Evolutionary conservation across 2,888 invertebrate genomes (phyloP), one percentile per base, ranked within the genome.

Genomic region (Microctonus aethiopoides): DNA sequence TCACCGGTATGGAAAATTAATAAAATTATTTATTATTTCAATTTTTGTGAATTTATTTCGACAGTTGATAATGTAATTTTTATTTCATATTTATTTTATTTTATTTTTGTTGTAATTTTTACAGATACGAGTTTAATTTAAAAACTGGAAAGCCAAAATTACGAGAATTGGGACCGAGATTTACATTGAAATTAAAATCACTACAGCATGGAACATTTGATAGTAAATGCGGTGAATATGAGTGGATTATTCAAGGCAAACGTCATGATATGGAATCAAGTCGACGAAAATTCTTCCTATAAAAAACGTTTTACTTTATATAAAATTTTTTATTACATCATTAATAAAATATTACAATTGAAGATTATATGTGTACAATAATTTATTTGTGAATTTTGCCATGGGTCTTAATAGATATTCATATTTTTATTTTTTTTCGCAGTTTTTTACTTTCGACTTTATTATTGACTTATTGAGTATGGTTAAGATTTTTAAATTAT

Each of bases 191-290:
- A 84, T 88, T 99, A 74, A 90, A 94, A 73, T 98, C 97, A 0
- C 87, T 99, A 56, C 99, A 99, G 86, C 95, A 96, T 84, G 99
- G 99, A 62, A 96, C 97, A 0, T 99, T 99, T 87, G 97, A 99
- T 87, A 95, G 97, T 61, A 97, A 98, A 87, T 94, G 92, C 80
- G 99, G 99, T 0, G 97, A 99, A 86, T 99, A 94, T 86, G 95
- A 98, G 85, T 99, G 98, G 98, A 93, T 97, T 76, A 93, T 94
- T 78, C 91, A 93, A 67, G 95, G 96, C 74, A 92, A 96, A 86
- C 89, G 99, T 24, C 98, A 98, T 87, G 93, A 95, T 80, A 92
- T 99, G 93, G 98, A 99, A 87, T 94, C 95, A 0, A 96, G 95
- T 74, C 91, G 98, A 82, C 90, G 97, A 84, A 92, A 94, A 82